Base-by-base conservation (phyloP, 1,140 invertebrate genomes). In the Papilio helenus region DNA sequence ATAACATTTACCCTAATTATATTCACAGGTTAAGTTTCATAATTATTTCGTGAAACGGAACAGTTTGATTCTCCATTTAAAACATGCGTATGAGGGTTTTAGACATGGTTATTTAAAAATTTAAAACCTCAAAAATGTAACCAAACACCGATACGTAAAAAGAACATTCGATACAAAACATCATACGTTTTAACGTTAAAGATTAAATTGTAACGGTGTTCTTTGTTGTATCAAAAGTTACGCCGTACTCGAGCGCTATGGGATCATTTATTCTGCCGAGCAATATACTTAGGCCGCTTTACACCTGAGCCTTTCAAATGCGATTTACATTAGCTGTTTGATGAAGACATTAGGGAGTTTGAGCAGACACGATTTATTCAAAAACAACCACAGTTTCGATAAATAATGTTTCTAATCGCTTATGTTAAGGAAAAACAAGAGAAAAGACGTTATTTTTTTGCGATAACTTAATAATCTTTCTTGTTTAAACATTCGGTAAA, bases 211-310 rank as follows among this genome's bases (percentile, higher is more conserved):
- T 55, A 51, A 51, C 4, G 10, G 14, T 12, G 51, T 68, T 34
- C 61, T 68, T 68, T 26, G 26, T 68, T 68, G 61, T 68, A 68
- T 68, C 61, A 29, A 68, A 68, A 68, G 61, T 68, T 68, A 68
- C 61, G 14, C 26, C 4, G 61, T 68, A 68, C 61, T 68, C 14
- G 4, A 29, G 61, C 61, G 61, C 61, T 68, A 68, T 68, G 61
- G 61, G 61, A 68, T 68, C 61, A 68, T 68, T 68, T 68, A 68
- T 68, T 68, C 14, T 34, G 61, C 61, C 61, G 23, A 68, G 61
- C 61, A 68, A 68, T 68, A 68, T 34, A 68, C 61, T 68, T 29
- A 68, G 61, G 61, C 61, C 14, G 61, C 26, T 68, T 29, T 34
- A 68, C 61, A 68, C 61, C 61, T 68, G 61, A 68, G 61, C 61